These are phyloP conservation scores for Bombus pyrosoma DNA, from an alignment of 1,140 invertebrate genomes.

Conservation along the genomic window DNA sequence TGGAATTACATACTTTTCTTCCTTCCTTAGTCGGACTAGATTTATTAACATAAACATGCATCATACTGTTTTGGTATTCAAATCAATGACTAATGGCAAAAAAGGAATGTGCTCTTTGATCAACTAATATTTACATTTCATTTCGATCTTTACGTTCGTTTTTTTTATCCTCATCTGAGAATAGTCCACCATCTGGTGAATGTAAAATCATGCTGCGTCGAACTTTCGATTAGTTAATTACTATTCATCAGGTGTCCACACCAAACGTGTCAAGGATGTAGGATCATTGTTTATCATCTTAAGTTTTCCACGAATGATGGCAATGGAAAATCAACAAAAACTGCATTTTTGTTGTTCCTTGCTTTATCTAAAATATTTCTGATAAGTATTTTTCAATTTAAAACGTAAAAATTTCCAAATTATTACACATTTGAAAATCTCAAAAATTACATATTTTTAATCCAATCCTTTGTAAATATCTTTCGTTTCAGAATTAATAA, in stretches of 20 bases:
- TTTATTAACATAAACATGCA: background rate
- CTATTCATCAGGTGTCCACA: constrained; percentile 43
- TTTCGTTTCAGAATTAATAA: background rate
- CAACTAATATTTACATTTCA: background rate
- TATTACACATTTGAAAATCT: background rate
- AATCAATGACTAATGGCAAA: background rate
- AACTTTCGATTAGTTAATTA: constrained; percentile 34
- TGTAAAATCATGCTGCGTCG: background rate
- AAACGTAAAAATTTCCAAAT: background rate
- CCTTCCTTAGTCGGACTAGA: too few relatives aligned
- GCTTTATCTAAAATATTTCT: background rate
- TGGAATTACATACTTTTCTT: background rate
- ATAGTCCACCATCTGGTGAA: background rate
- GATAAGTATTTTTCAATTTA: background rate
- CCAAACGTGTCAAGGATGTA: constrained; percentile 64
- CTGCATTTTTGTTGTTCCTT: background rate
- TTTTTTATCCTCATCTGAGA: background rate
- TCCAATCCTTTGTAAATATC: background rate
- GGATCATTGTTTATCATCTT: constrained; percentile 36
- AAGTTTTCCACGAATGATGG: constrained; percentile 6
- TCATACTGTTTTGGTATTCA: background rate
- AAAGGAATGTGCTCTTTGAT: background rate
- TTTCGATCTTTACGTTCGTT: background rate
- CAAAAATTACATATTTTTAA: background rate
- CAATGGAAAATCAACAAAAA: background rate